These are phyloP conservation scores for Clostera curtula DNA, from an alignment of 2,888 invertebrate species.

Conservation along the genomic window DNA sequence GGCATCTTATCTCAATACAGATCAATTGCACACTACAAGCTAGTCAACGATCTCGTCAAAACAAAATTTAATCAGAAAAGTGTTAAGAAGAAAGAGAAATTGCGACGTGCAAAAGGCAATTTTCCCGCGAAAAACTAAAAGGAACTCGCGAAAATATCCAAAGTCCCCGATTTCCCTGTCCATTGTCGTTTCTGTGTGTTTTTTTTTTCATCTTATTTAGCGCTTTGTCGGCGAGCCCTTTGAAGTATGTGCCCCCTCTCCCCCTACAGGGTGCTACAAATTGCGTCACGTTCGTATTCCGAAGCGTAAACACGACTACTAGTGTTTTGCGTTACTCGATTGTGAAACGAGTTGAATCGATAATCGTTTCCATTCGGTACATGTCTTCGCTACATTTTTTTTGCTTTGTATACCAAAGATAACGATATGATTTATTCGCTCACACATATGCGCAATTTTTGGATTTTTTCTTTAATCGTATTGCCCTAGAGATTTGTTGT, in stretches of 20 bases:
- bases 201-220: constrained; percentile 73
- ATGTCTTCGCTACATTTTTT: constrained; percentile 4
- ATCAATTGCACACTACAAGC: too few relatives aligned
- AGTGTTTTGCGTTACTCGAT: constrained; percentile 30
- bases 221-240: constrained; percentile 71
- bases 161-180: constrained; percentile 65
- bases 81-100: constrained; percentile 32
- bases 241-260: constrained; percentile 52
- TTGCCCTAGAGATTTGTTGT: too few relatives aligned
- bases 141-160: constrained; percentile 47
- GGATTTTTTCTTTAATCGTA: too few relatives aligned
- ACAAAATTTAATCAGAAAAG: constrained; percentile 32
- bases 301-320: constrained; percentile 56
- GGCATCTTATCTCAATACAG: too few relatives aligned
- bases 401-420: constrained; percentile 10
- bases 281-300: constrained; percentile 64
- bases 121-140: constrained; percentile 45
- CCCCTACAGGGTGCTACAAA: constrained; percentile 56
- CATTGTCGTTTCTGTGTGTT: constrained; percentile 64
- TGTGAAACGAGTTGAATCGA: constrained; percentile 14
- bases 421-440: constrained; percentile 11
- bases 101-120: constrained; percentile 36
- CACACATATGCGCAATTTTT: too few relatives aligned
- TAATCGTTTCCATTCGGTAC: constrained; percentile 3
- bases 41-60: too few relatives aligned